Percentiles rank a stretch among this genome's conserved stretches.
Evolutionary conservation across 2,797 vertebrate genomes (phyloP).

Genomic region (Aplochiton taeniatus): DNA sequence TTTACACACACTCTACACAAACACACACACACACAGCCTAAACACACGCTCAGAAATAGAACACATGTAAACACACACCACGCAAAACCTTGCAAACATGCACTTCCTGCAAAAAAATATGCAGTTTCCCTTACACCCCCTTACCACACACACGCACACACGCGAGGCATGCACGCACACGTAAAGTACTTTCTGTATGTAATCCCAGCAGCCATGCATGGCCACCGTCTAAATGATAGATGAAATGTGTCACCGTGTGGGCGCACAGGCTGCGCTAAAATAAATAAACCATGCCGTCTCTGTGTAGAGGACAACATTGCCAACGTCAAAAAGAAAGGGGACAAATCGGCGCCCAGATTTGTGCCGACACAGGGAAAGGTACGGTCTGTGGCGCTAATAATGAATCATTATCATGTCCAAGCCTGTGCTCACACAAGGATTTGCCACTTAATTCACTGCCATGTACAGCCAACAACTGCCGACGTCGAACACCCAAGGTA

Average conservation of each 20-base stretch:
- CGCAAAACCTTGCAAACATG: slow-evolving; percentile 5
- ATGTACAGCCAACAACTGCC: too few relatives aligned
- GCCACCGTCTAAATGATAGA: slow-evolving; percentile 63
- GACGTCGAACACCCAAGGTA: too few relatives aligned
- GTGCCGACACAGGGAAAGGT: slow-evolving; percentile 50
- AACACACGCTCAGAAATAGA: slow-evolving; percentile 25
- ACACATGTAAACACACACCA: slow-evolving; percentile 15
- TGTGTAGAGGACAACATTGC: slow-evolving; percentile 62
- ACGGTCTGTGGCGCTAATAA: slow-evolving; percentile 63
- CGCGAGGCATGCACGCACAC: too few relatives aligned
- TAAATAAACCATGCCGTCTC: slow-evolving; percentile 58
- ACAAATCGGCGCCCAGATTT: slow-evolving; percentile 62
- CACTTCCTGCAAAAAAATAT: background rate
- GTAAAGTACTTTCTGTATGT: too few relatives aligned
- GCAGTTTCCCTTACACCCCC: background rate
- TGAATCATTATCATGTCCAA: slow-evolving; percentile 52
- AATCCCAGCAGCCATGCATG: slow-evolving; percentile 13
- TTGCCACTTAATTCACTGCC: slow-evolving; percentile 28
- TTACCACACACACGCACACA: background rate
- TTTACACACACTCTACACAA: too few relatives aligned
- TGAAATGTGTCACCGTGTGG: slow-evolving; percentile 40
- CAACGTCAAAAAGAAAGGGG: slow-evolving; percentile 56
- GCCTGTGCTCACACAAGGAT: slow-evolving; percentile 42
- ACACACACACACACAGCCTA: slow-evolving; percentile 3
- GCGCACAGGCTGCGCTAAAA: slow-evolving; percentile 43